Base-by-base conservation (phyloP, 2,888 invertebrate species). In the Meliscaeva auricollis region DNA sequence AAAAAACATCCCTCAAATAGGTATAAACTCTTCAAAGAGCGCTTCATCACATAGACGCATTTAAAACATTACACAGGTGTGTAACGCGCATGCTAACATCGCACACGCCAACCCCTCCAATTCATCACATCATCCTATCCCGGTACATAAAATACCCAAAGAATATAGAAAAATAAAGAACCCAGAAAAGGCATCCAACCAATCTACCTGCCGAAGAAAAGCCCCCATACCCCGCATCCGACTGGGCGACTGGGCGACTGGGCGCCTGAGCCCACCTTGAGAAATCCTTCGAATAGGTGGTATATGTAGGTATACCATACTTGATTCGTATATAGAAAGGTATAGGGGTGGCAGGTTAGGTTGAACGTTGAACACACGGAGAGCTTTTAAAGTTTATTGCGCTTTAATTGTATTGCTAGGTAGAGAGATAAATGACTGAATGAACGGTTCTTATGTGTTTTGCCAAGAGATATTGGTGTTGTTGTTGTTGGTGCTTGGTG, bases 171-270 rank as follows among this genome's bases (percentile, higher is more conserved):
- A 44, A 66, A 70, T 15, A 76, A 77, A 48, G 32, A 69, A 70
- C 48, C 60, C 52, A 76, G 11, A 81, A 85, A 85, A 85, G 80
- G 54, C 80, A 85, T 85, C 91, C 91, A 91, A 91, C 91, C 91
- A 91, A 91, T 91, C 91, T 91, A 91, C 91, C 91, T 91, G 91
- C 91, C 90, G 90, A 89, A 89, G 89, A 87, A 87, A 89, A 88
- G 75, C 60, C 48, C 73, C 32, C 69, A 60, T 76, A 73, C 87
- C 84, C 69, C 87, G 83, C 87, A 78, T 76, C 74, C 52, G 41
- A 20, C 52, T 30, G 4, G 32, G 4, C 32, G 32, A 6, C 32
- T 32, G 5, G 32, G 4, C 54, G 38, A n/a, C 41, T 20, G 8
- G 17, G 15, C 6, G 52, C 38, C 26, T 44, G 26, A 35, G 41